These are phyloP conservation scores for Drosophila meridionalis DNA, from an alignment of 2,888 invertebrate genomes.

Conservation along the genomic window DNA sequence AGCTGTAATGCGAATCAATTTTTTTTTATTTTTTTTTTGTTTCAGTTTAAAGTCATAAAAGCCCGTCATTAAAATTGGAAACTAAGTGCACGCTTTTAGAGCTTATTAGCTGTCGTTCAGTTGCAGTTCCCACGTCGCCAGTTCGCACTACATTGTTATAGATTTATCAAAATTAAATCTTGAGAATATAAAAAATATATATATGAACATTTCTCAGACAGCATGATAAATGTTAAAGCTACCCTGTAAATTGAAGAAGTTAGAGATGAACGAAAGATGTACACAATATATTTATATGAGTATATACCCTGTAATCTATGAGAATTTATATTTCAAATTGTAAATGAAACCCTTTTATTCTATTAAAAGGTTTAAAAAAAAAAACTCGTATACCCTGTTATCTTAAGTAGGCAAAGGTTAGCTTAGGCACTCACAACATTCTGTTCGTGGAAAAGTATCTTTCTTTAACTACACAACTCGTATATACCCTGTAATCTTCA, in stretches of 20 bases:
- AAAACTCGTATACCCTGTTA: neutral
- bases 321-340: neutral
- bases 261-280: neutral
- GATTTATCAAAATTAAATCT: slow-evolving; percentile 37
- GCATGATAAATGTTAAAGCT: neutral
- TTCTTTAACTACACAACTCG: neutral
- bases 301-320: neutral
- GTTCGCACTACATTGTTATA: slow-evolving; percentile 22
- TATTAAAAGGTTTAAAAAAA: no score
- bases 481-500: neutral
- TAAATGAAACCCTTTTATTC: no score
- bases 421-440: no score
- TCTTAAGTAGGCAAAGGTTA: no score
- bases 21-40: neutral
- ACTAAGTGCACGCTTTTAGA: slow-evolving; percentile 33
- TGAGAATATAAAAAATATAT: slow-evolving; percentile 5
- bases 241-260: slow-evolving; percentile 1
- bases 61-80: slow-evolving; percentile 25
- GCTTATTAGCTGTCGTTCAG: slow-evolving; percentile 26
- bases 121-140: slow-evolving; percentile 25
- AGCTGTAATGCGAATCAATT: slow-evolving; percentile 9
- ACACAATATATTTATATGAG: neutral
- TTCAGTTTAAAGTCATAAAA: slow-evolving; percentile 4
- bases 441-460: no score
- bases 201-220: neutral